Base-by-base conservation (phyloP, 2,797 vertebrate species). In the Artibeus lituratus region DNA sequence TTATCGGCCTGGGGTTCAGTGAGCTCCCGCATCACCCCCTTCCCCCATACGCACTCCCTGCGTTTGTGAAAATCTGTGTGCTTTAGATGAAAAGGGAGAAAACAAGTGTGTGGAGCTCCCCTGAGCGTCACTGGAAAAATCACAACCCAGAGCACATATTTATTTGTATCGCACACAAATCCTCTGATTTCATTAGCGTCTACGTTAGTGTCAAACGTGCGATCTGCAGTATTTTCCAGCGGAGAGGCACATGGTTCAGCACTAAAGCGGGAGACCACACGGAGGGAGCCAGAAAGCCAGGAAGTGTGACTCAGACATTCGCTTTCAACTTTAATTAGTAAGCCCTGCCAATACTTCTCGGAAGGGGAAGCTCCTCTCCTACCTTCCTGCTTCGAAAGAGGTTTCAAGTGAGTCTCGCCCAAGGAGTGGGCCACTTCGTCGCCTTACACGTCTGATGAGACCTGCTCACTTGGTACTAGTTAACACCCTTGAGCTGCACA, bases 221-320 rank as follows among this genome's bases (percentile, higher is more conserved):
- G 93, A 93, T 84, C 80, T 18, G 3, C 85, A 67, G 69, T 53
- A 65, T 88, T 92, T 97, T 97, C 96, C 95, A 82, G 87, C 0
- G 72, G 91, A 91, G 92, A 44, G 18, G 85, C 95, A 82, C 90
- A 80, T 81, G 91, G 59, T 95, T 96, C 96, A 85, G 95, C 95
- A 95, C 81, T 82, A 95, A 96, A 96, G 92, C 77, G 88, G 95
- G 90, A 94, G 96, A 82, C 80, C 85, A 47, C 78, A 65, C 70
- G 55, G 59, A 95, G 72, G 72, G 91, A 97, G 96, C 95, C 96
- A 96, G 89, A 35, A 73, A 96, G 95, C 94, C 96, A 95, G 93
- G 90, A 97, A 97, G 95, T 96, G 97, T 97, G 97, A 96, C 96
- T 97, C 97, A 97, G 96, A 94, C 91, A 76, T 82, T 97, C 76